phyloP scores from a whole-genome alignment of 2,797 vertebrate species.

The Sebastes diaconus region DNA sequence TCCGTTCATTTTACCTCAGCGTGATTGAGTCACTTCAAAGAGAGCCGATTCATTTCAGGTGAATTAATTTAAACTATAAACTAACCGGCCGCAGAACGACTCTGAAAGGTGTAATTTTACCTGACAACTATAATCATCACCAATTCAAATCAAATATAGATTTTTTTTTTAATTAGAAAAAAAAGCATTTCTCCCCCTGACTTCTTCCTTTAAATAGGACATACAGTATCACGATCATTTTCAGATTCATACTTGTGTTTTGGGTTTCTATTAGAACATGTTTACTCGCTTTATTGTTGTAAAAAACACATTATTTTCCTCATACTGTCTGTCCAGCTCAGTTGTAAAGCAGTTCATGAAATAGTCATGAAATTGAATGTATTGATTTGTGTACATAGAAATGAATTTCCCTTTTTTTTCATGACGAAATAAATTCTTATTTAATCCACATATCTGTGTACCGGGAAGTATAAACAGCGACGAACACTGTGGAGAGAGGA shows the following conservation, averaged over 20 bases:
- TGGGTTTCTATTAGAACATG: no score
- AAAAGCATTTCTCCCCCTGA: not conserved
- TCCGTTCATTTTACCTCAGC: conserved; percentile 29
- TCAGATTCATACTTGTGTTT: not conserved
- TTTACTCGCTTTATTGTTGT: no score
- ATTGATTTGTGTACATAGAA: no score
- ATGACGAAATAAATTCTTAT: no score
- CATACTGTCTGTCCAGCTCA: no score
- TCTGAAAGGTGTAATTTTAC: conserved; percentile 5
- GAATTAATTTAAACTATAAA: conserved; percentile 19
- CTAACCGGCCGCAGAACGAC: not conserved
- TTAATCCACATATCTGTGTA: no score
- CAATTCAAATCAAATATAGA: not conserved
- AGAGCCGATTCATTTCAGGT: not conserved
- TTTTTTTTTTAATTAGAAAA: not conserved
- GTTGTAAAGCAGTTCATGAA: no score
- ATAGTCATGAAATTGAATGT: no score
- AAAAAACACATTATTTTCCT: no score
- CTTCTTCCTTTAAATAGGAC: not conserved
- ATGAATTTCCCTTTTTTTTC: no score
- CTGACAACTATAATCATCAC: not conserved
- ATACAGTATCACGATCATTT: not conserved
- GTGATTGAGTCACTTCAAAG: conserved; percentile 35
- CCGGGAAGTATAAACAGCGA: no score
- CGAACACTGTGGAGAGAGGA: no score